These are phyloP conservation scores for Ditylenchus weischeri DNA, from an alignment of 2,888 invertebrate species.

Conservation along the genomic window DNA sequence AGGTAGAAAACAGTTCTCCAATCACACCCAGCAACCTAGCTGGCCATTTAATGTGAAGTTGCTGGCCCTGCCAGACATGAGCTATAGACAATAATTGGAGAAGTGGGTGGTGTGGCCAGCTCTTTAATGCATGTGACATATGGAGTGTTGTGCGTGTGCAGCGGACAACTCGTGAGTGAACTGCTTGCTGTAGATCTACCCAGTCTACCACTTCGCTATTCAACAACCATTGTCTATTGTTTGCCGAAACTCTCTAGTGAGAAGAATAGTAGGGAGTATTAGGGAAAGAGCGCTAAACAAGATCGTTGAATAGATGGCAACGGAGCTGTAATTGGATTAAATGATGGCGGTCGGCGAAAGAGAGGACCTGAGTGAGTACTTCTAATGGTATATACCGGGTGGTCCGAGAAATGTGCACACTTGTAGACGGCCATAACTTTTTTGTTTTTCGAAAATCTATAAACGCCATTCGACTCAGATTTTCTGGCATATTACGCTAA, in stretches of 20 bases:
- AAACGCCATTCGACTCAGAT: too few relatives aligned
- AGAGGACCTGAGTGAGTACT: too few relatives aligned
- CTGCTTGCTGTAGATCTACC: neutral
- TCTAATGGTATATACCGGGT: too few relatives aligned
- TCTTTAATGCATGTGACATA: neutral
- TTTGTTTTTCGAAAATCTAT: too few relatives aligned
- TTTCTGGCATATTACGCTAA: too few relatives aligned
- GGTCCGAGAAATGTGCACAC: too few relatives aligned
- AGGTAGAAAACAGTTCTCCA: neutral
- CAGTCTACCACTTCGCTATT: slow-evolving; percentile 4
- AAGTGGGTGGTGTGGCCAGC: too few relatives aligned
- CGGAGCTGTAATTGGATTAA: neutral
- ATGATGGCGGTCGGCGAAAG: neutral
- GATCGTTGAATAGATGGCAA: neutral
- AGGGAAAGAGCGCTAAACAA: neutral
- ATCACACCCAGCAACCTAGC: neutral
- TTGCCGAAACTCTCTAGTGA: slow-evolving; percentile 1
- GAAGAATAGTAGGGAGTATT: neutral
- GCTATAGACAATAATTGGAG: neutral
- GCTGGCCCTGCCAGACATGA: slow-evolving; percentile 5
- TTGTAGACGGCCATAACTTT: too few relatives aligned
- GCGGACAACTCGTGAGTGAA: neutral
- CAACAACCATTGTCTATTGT: neutral
- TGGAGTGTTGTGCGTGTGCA: neutral
- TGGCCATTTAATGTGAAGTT: slow-evolving; percentile 3